Conservation (phyloP, 2,888 invertebrate genomes). For the Acanthosepion lycidas region DNA sequence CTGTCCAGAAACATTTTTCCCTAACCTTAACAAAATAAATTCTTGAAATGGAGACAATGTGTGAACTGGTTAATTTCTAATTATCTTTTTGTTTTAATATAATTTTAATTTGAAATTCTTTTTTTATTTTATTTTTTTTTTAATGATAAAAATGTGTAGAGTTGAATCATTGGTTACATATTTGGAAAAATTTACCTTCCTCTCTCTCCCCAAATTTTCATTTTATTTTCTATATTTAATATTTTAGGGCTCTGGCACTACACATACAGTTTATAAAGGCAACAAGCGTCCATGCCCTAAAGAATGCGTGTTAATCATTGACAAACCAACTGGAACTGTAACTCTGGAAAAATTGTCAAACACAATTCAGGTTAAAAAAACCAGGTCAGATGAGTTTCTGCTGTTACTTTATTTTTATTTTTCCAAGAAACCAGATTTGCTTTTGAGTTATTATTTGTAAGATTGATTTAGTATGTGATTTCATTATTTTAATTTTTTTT, state of each 20-base stretch:
- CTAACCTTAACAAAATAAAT: too few relatives aligned
- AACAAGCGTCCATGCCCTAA: conserved; percentile 92
- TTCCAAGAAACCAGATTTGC: not conserved
- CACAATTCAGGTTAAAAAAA: conserved; percentile 80
- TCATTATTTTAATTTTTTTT: not conserved
- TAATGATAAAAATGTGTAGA: too few relatives aligned
- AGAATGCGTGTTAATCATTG: conserved; percentile 95
- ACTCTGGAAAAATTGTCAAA: conserved; percentile 92
- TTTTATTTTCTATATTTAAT: not conserved
- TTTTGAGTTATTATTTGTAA: not conserved
- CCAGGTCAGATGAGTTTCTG: conserved; percentile 63
- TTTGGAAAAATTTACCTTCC: too few relatives aligned
- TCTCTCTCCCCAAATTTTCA: not conserved
- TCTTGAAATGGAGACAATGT: too few relatives aligned
- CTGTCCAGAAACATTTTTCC: too few relatives aligned
- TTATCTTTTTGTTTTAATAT: too few relatives aligned
- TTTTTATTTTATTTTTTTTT: too few relatives aligned
- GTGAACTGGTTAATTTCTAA: too few relatives aligned
- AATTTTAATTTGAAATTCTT: too few relatives aligned
- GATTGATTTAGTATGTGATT: not conserved
- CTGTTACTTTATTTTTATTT: too few relatives aligned
- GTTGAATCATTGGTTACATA: too few relatives aligned
- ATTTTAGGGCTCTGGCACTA: conserved; percentile 84
- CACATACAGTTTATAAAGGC: conserved; percentile 95
- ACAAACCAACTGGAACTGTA: conserved; percentile 92